These are phyloP conservation scores for Leptodactylus fallax DNA, from an alignment of 2,797 vertebrate genomes.

Conservation along the genomic window DNA sequence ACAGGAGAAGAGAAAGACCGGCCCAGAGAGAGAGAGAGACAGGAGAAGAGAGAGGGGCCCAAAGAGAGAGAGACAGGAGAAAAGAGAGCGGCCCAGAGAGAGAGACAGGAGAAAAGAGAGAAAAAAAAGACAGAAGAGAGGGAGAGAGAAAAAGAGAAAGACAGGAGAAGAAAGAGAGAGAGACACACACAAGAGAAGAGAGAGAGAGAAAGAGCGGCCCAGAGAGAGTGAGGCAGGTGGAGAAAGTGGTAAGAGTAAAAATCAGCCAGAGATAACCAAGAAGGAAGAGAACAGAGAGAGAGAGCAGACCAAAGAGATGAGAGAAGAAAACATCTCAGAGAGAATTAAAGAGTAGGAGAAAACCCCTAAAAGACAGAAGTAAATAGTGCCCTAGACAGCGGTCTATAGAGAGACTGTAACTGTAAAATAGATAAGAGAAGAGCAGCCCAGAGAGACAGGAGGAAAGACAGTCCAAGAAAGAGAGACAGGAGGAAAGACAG, in stretches of 20 bases:
- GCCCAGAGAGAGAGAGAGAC: neutral
- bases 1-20: neutral
- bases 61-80: neutral
- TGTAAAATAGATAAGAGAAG: neutral
- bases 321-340: no score
- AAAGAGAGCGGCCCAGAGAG: neutral
- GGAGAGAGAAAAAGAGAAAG: neutral
- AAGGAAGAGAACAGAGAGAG: no score
- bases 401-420: neutral
- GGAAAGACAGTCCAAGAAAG: neutral
- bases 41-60: neutral
- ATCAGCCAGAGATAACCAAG: no score
- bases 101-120: neutral
- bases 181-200: neutral
- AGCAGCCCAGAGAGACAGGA: neutral
- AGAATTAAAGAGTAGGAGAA: no score
- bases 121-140: neutral
- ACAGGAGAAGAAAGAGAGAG: no score
- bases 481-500: no score
- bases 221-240: no score
- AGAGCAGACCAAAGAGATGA: no score
- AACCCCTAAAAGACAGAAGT: no score
- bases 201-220: no score
- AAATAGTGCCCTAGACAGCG: no score
- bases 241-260: no score